Conservation (phyloP, 1,140 invertebrate genomes). For the Hyposmocoma kahamanoa region DNA sequence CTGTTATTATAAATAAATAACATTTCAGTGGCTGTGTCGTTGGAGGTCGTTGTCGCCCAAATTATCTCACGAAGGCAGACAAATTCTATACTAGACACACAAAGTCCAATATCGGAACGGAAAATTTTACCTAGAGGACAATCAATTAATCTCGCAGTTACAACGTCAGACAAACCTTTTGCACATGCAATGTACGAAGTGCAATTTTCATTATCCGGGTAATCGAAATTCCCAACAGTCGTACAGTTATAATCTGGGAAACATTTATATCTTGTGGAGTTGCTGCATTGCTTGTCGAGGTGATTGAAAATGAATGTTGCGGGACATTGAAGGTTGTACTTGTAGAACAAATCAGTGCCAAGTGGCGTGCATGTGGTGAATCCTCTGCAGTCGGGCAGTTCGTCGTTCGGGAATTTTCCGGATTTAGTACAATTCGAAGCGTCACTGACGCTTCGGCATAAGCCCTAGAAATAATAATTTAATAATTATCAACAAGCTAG, state of each 20-base stretch:
- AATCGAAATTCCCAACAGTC: slow-evolving; percentile 26
- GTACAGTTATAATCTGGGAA: slow-evolving; percentile 35
- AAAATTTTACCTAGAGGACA: slow-evolving; percentile 36
- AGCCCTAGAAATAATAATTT: slow-evolving; percentile 33
- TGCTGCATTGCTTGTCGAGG: slow-evolving; percentile 44
- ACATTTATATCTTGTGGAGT: slow-evolving; percentile 44
- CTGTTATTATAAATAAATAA: too few relatives aligned
- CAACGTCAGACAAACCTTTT: slow-evolving; percentile 28
- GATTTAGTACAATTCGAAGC: slow-evolving; percentile 28
- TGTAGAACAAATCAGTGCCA: slow-evolving; percentile 25
- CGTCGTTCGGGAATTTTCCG: slow-evolving; percentile 47
- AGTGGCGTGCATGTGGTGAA: slow-evolving; percentile 45
- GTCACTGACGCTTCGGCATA: slow-evolving; percentile 19
- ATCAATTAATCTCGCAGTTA: slow-evolving; percentile 32
- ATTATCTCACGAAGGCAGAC: too few relatives aligned
- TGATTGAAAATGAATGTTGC: slow-evolving; percentile 43
- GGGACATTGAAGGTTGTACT: slow-evolving; percentile 47
- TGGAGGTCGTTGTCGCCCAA: too few relatives aligned
- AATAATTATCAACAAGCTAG: background rate
- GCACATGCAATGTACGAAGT: slow-evolving; percentile 39
- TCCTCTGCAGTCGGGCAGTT: slow-evolving; percentile 35
- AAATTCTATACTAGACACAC: too few relatives aligned
- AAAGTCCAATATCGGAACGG: slow-evolving; percentile 12
- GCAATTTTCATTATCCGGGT: slow-evolving; percentile 21
- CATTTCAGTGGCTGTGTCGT: too few relatives aligned